A percentile compares a stretch with the other conserved stretches of the same genome.
Evolutionary conservation across 2,113 vertebrate genomes (phyloP).

Genomic region (Coturnix japonica): DNA sequence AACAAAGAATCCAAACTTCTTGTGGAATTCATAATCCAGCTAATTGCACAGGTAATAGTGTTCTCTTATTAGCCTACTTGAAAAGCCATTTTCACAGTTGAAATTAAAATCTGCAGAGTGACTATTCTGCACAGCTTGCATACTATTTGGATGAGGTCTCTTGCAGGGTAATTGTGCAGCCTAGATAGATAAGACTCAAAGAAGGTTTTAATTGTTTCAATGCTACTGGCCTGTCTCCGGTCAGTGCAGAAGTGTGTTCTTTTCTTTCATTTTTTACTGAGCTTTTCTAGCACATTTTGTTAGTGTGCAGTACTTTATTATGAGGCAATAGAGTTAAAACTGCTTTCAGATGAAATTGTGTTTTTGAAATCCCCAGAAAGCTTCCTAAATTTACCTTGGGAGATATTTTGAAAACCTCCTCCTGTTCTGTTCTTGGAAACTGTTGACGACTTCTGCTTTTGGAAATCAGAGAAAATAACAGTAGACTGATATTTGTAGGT

Average conservation of each 20-base stretch:
- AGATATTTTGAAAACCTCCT: neutral
- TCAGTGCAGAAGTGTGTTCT: neutral
- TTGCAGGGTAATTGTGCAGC: neutral
- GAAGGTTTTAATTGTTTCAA: neutral
- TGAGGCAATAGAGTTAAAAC: neutral
- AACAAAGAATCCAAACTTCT: constrained; percentile 99
- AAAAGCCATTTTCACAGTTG: neutral
- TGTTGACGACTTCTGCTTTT: neutral
- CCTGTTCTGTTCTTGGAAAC: neutral
- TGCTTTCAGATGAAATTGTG: neutral
- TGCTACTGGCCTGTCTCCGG: neutral
- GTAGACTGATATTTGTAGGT: neutral
- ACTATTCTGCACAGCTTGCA: neutral
- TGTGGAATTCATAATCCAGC: constrained; percentile 97
- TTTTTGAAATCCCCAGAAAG: neutral
- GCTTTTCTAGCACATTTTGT: neutral
- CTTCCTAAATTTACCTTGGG: accelerated
- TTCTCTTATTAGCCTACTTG: neutral
- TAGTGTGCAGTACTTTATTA: neutral
- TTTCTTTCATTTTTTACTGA: neutral
- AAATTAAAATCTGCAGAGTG: neutral
- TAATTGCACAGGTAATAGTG: constrained; percentile 92
- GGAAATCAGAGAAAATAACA: neutral
- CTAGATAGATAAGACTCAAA: neutral
- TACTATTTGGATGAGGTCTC: neutral